Evolutionary conservation across 2,113 vertebrate genomes (phyloP).

Genomic region (Laterallus jamaicensis): DNA sequence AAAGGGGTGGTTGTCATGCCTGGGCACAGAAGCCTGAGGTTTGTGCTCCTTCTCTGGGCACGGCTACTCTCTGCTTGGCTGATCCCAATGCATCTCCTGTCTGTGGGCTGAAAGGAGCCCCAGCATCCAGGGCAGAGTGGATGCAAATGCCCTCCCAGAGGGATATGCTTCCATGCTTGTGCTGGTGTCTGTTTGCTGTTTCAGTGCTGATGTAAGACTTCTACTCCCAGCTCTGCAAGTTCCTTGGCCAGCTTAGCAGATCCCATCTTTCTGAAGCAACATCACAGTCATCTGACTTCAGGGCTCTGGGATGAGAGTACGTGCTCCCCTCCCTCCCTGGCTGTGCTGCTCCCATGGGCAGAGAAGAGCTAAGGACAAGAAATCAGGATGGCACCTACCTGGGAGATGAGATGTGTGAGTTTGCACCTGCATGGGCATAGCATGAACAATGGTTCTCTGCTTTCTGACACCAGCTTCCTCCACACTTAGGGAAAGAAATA

Average conservation of each 20-base stretch:
- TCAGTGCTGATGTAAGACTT: neutral
- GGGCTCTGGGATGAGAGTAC: neutral
- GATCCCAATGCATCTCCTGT: neutral
- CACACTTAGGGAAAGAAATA: neutral
- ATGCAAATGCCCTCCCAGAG: neutral
- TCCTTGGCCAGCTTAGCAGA: neutral
- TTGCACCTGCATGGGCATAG: neutral
- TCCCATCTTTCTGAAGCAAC: neutral
- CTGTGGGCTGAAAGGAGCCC: neutral
- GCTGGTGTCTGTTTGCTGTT: neutral
- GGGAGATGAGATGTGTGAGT: neutral
- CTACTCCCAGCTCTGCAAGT: neutral
- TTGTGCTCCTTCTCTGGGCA: neutral
- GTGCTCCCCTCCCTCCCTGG: neutral
- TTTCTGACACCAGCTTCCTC: neutral
- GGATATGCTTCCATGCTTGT: neutral
- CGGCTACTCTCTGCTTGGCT: rapidly evolving
- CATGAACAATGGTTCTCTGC: neutral
- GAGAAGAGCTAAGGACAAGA: neutral
- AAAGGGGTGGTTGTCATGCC: neutral
- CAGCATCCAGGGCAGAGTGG: neutral
- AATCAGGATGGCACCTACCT: neutral
- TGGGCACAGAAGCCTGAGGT: neutral
- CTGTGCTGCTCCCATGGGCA: rapidly evolving
- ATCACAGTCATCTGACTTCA: no score